Evolutionary conservation across 2,888 invertebrate species (phyloP), one percentile per base, ranked within the genome.

Genomic region (Parelbella ahira): DNA sequence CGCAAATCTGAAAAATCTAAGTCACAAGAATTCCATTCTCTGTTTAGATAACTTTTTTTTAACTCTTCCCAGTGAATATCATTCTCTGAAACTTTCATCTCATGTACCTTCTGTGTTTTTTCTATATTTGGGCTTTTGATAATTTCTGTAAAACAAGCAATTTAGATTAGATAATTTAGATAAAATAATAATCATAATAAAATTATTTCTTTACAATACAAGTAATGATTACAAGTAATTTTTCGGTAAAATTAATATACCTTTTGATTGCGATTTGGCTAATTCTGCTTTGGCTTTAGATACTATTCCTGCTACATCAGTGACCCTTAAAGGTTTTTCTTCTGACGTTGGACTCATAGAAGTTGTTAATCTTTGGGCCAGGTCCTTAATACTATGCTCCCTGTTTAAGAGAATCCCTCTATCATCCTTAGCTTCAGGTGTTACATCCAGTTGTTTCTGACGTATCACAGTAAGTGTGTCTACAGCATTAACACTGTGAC

Each of bases 41-140:
- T 88, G 47, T 92, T 89, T 56, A 94, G 88, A 50, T 92, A 92
- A 21, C 93, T 91, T 34, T 94, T 92, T 48, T 66, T 69, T 1
- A 98, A 77, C 64, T 96, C 95, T 65, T 98, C 98, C 98, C 99
- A 99, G 63, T 97, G 96, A 1, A 98, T 78, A 63, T 98, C 98
- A 63, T 95, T 96, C 78, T 97, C 97, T 0, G 96, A 94, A 67
- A 97, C 94, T 75, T 96, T 96, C 18, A 91, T 88, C 68, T 95
- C 94, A 25, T 70, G 73, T 15, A 90, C 65, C 76, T 90, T 93
- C 54, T 90, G 90, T 58, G 88, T 82, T 59, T 88, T 92, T 66
- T 92, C 94, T 52, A 89, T 88, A 0, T 93, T 90, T 45, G 94
- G 90, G 68, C 92, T 91, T 80, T 93, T 91, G 58, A 93, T 73